Conservation (phyloP, 2,797 vertebrate genomes). For the Xenentodon cancila region DNA sequence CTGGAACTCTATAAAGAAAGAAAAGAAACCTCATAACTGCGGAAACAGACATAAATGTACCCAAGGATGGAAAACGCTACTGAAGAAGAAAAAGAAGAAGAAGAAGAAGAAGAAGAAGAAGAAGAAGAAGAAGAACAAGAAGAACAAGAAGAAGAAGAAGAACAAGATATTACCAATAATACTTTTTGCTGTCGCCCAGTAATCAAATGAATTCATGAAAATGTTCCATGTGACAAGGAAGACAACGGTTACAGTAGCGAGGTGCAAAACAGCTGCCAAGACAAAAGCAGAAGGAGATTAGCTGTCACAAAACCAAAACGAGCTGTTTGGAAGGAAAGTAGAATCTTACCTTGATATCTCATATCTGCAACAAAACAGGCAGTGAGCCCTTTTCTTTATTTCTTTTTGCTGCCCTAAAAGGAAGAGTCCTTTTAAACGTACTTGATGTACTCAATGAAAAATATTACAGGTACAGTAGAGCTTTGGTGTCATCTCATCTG, state of each 20-base stretch:
- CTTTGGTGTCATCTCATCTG: slow-evolving; percentile 24
- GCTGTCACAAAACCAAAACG: slow-evolving; percentile 1
- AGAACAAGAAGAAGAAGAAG: too few species aligned
- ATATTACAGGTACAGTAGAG: slow-evolving; percentile 4
- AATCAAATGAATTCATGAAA: slow-evolving; percentile 21
- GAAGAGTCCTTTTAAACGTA: slow-evolving; percentile 18
- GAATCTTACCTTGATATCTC: slow-evolving; percentile 71
- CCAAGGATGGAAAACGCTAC: slow-evolving; percentile 1
- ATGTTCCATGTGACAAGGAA: slow-evolving; percentile 53
- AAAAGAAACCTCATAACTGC: background rate
- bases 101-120: too few species aligned
- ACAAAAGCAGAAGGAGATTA: slow-evolving; percentile 8
- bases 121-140: too few species aligned
- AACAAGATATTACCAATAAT: slow-evolving; percentile 47
- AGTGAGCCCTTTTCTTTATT: background rate
- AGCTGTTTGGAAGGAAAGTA: slow-evolving; percentile 6
- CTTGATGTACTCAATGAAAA: slow-evolving; percentile 15
- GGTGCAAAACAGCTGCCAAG: slow-evolving; percentile 47
- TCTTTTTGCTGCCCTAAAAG: background rate
- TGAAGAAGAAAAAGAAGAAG: slow-evolving; percentile 4
- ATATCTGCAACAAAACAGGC: slow-evolving; percentile 50
- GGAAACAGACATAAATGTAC: background rate
- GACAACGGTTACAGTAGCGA: slow-evolving; percentile 25
- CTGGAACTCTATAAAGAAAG: slow-evolving; percentile 25
- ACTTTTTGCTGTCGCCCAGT: slow-evolving; percentile 8